phyloP scores from a whole-genome alignment of 2,888 invertebrate species.

The Pinctada fucata region DNA sequence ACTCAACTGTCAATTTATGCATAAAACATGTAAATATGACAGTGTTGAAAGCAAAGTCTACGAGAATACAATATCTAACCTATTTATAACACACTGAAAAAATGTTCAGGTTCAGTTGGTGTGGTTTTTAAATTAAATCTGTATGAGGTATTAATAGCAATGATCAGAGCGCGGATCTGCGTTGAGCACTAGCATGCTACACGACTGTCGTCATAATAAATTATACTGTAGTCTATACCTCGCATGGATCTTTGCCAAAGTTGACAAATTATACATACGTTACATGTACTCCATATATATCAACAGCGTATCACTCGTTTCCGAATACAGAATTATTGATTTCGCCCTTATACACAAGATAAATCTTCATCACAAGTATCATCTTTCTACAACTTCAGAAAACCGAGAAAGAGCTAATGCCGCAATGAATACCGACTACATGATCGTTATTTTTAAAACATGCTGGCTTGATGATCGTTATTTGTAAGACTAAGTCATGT shows the following conservation, averaged over 20 bases:
- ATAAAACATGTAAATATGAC: too few species aligned
- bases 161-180: neutral
- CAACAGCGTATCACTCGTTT: neutral
- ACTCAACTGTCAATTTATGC: too few species aligned
- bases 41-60: too few species aligned
- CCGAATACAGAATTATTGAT: neutral
- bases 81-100: neutral
- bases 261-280: too few species aligned
- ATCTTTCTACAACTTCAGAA: too few species aligned
- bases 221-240: neutral
- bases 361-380: too few species aligned
- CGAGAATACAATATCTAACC: too few species aligned
- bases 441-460: too few species aligned
- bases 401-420: too few species aligned
- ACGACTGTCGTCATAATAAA: neutral
- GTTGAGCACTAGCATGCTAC: neutral
- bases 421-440: too few species aligned
- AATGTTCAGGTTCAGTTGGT: neutral
- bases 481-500: too few species aligned
- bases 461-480: too few species aligned
- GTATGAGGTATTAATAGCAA: neutral
- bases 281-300: neutral
- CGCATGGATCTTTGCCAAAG: neutral
- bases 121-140: neutral
- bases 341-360: neutral